Percentiles rank a stretch among this genome's conserved stretches.
Conservation (phyloP, 1,140 invertebrate species). For the Aphelenchoides besseyi region DNA sequence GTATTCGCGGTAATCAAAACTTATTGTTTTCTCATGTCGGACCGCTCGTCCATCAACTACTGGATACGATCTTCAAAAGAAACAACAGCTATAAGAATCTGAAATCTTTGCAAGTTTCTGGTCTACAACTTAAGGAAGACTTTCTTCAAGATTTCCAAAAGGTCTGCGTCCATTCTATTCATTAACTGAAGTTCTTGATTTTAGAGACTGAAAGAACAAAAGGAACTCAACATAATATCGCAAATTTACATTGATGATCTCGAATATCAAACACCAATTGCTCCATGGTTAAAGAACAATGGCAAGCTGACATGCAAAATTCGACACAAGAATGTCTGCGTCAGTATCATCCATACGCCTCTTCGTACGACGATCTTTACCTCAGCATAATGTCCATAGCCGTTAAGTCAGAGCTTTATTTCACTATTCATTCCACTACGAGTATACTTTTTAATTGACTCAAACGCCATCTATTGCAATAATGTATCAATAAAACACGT, state of each 20-base stretch:
- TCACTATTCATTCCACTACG: too few species aligned
- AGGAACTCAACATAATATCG: background rate
- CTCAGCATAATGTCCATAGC: too few species aligned
- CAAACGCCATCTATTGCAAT: too few species aligned
- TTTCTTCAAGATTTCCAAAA: background rate
- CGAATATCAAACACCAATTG: background rate
- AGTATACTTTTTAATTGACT: too few species aligned
- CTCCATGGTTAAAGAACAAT: background rate
- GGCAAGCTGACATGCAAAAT: background rate
- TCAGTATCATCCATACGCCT: background rate
- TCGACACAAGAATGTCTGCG: background rate
- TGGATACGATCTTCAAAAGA: background rate
- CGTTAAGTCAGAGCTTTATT: too few species aligned
- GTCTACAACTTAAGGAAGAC: background rate
- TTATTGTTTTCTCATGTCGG: background rate
- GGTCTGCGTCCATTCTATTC: background rate
- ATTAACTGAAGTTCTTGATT: background rate
- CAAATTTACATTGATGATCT: background rate
- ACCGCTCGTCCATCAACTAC: background rate
- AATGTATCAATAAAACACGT: too few species aligned
- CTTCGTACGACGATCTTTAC: background rate
- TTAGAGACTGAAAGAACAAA: background rate
- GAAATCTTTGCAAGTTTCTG: background rate
- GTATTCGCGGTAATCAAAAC: background rate
- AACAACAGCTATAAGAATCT: background rate